These are phyloP conservation scores for Hydrotaea cyrtoneurina DNA, from an alignment of 2,888 invertebrate species.

Conservation along the genomic window DNA sequence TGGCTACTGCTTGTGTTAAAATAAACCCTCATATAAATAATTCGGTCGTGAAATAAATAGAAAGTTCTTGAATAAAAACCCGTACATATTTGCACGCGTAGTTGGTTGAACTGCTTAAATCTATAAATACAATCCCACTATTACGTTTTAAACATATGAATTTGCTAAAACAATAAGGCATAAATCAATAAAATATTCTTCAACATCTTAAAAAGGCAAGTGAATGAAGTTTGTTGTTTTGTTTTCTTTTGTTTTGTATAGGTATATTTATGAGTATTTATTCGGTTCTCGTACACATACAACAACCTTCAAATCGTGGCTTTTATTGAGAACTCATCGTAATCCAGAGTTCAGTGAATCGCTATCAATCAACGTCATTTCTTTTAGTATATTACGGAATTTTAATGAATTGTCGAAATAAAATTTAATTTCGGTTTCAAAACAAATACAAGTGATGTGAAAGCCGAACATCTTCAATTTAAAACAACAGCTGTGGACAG, in stretches of 20 bases:
- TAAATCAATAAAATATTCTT: not conserved
- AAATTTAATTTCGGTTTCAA: not conserved
- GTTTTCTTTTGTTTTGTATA: not conserved
- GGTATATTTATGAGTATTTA: not conserved
- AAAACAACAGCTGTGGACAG: not conserved
- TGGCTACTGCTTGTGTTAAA: not conserved
- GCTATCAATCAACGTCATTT: not conserved
- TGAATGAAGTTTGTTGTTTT: not conserved
- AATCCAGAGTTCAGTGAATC: slow-evolving; percentile 28
- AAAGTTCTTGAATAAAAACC: slow-evolving; percentile 39
- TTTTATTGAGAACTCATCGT: not conserved
- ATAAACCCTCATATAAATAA: not conserved
- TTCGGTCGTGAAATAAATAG: not conserved
- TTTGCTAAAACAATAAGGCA: not conserved
- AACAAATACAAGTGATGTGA: slow-evolving; percentile 5
- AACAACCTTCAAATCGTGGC: not conserved
- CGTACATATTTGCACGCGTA: not conserved
- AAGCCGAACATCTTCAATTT: not conserved
- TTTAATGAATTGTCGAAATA: not conserved
- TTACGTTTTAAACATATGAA: no score
- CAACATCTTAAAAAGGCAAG: not conserved
- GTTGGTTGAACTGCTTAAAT: not conserved
- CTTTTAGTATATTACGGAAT: not conserved
- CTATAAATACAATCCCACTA: not conserved
- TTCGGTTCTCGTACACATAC: not conserved